Base-by-base conservation (phyloP, 2,113 vertebrate genomes). In the Bos javanicus region DNA sequence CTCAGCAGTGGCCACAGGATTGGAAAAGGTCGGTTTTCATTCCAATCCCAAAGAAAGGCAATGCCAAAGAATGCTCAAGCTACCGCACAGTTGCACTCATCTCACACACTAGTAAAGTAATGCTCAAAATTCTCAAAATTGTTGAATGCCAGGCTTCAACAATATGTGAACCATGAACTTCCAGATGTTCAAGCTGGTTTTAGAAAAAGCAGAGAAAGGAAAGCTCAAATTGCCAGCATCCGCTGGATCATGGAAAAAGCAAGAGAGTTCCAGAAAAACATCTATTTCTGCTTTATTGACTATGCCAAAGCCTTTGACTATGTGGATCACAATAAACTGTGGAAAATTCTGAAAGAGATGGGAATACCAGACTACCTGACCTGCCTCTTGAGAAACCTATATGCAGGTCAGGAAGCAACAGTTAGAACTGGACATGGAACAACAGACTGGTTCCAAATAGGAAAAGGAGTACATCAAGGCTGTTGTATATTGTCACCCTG, bases 161-260 rank as follows among this genome's bases (percentile, higher is more conserved):
- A 67, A 4, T 67, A 19, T 16, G 7, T 67, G 33, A n/a, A 67
- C 33, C 7, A 9, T 67, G 16, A 67, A 67, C 62, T 67, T 67
- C 62, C 33, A 19, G 62, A 67, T 67, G 33, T 67, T 64, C 7
- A 67, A n/a, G 33, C 33, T 67, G 33, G 33, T n/a, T n/a, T 67
- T n/a, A 67, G 62, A 19, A 67, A 67, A 67, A 33, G 62, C 33
- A 67, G 16, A 57, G 56, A 7, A 57, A 57, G 8, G 21, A 57
- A 21, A 25, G 56, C 25, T 57, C 56, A 57, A 57, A 64, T 64
- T 64, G 62, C 33, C 33, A 64, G 4, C 33, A 64, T 64, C 62
- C 0, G 0, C 6, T 64, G 62, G 1, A 64, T 64, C 7, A n/a
- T n/a, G 0, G 1, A 64, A 17, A 64, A 64, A n/a, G 30, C 7